Conservation (phyloP, 1,140 invertebrate genomes). For the Ips nitidus region DNA sequence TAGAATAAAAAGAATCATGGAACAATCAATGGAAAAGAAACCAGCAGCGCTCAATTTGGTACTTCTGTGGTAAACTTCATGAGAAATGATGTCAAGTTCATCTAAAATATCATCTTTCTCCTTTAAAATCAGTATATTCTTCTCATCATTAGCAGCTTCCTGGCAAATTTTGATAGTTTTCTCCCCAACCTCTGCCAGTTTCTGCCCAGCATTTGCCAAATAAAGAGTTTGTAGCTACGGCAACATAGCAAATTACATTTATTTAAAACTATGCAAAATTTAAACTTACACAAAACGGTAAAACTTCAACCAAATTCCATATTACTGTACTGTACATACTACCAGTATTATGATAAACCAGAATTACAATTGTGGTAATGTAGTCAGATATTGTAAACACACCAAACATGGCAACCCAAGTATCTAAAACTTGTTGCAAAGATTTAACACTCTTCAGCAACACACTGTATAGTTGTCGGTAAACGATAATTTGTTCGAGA, state of each 20-base stretch:
- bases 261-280: neutral
- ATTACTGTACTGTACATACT: neutral
- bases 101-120: neutral
- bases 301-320: neutral
- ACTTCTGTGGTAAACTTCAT: conserved; percentile 20
- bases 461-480: neutral
- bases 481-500: neutral
- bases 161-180: conserved; percentile 20
- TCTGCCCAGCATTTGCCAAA: conserved; percentile 13
- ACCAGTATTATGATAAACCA: neutral
- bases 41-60: conserved; percentile 17
- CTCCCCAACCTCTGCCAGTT: neutral
- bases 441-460: neutral
- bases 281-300: neutral
- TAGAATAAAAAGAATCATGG: conserved; percentile 17
- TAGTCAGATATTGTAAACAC: neutral
- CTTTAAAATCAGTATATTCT: neutral
- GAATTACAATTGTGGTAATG: neutral
- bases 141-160: neutral
- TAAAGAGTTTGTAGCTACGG: conserved; percentile 5
- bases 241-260: neutral
- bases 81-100: conserved; percentile 2
- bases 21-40: conserved; percentile 23
- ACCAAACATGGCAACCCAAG: neutral
- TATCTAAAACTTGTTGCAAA: neutral